phyloP scores from a whole-genome alignment of 2,888 invertebrate species.

The Drosophila barbarae region DNA sequence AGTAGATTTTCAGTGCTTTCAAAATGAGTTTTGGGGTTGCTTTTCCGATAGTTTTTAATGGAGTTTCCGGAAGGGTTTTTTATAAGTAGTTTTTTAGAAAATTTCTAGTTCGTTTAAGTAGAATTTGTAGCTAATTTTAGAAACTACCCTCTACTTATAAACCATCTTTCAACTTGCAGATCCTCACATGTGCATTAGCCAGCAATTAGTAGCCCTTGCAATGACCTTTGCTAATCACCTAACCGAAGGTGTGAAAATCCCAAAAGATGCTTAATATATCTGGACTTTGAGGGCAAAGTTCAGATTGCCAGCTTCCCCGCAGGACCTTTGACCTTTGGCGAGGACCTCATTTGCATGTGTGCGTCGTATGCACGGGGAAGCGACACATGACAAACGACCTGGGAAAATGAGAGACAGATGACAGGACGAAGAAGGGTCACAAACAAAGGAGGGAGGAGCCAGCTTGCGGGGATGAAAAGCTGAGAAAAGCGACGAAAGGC shows the following conservation, averaged over 20 bases:
- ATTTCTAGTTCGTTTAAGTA: no score
- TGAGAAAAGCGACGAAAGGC: conserved; percentile 6
- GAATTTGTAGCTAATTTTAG: neutral
- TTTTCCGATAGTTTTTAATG: no score
- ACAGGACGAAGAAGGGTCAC: conserved; percentile 27
- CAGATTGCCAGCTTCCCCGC: neutral
- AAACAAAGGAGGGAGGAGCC: conserved; percentile 1
- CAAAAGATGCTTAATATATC: neutral
- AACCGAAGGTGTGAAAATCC: neutral
- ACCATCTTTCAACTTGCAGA: no score
- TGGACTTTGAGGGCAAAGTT: neutral
- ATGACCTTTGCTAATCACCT: neutral
- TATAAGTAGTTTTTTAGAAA: no score
- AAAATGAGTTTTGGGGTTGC: no score
- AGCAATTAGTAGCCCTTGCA: neutral
- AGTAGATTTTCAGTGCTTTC: no score
- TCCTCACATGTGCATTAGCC: neutral
- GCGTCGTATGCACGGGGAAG: neutral
- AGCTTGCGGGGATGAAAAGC: neutral
- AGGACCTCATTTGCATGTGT: conserved; percentile 21
- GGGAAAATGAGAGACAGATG: conserved; percentile 28
- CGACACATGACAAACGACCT: conserved; percentile 51
- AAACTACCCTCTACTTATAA: neutral
- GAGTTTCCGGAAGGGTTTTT: no score
- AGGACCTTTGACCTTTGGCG: conserved; percentile 47